Conservation (phyloP, 2,797 vertebrate species). For the Acrossocheilus wenchowensis region DNA sequence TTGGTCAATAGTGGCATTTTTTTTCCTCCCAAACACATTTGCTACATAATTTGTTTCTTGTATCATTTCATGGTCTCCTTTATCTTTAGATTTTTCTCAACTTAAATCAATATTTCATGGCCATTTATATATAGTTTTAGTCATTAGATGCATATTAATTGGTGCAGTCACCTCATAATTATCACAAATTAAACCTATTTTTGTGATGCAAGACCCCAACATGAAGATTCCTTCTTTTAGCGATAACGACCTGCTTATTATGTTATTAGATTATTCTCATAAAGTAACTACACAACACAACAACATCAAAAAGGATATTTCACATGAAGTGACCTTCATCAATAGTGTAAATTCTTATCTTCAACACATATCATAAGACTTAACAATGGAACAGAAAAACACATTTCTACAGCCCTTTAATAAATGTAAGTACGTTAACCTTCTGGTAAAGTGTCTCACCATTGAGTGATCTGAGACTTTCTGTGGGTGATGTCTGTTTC, state of each 20-base stretch:
- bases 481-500: slow-evolving; percentile 95
- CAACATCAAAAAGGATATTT: not conserved
- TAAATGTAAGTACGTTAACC: not conserved
- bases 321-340: not conserved
- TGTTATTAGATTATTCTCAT: not conserved
- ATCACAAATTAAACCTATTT: not conserved
- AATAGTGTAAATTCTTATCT: not conserved
- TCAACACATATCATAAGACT: not conserved
- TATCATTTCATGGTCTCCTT: not conserved
- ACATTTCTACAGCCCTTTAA: not conserved
- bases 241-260: not conserved
- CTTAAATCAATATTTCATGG: not conserved
- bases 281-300: not conserved
- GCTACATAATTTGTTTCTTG: not conserved
- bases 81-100: not conserved
- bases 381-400: not conserved
- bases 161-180: not conserved
- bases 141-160: not conserved
- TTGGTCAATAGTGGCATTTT: not conserved
- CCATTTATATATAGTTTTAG: not conserved
- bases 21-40: not conserved
- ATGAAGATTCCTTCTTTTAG: not conserved
- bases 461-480: slow-evolving; percentile 95
- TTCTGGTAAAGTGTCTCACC: slow-evolving; percentile 78
- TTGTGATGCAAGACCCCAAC: not conserved